Base-by-base conservation (phyloP, 37 sponge, comb jelly and placozoan species). In the Spongilla lacustris region DNA sequence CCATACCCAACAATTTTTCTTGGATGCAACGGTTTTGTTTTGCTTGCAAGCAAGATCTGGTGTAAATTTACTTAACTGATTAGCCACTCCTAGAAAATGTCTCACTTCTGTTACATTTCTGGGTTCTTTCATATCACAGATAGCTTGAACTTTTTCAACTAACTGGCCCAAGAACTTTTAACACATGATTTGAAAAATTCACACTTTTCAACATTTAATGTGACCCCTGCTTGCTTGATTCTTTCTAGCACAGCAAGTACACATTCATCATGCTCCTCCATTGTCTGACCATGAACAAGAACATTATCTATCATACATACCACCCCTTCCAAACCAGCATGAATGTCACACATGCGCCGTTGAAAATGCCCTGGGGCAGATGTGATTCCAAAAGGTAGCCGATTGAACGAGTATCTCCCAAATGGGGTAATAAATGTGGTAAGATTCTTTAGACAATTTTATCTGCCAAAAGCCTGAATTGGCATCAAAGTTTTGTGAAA, bases 21-120 rank as follows among this genome's bases (percentile, higher is more conserved):
- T 82, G 48, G 14, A 28, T 69, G 13, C 29, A 82, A 34, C 0
- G 80, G 83, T 29, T 73, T 71, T 14, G 78, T 84, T 26, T 66
- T 75, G 28, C 71, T 67, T n/a, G n/a, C n/a, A n/a, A 12, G 67
- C 83, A 23, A 88, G 37, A 68, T 84, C 36, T 9, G 89, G 83
- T 23, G 81, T 75, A 25, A 88, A 88, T 35, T 88, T 88, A 12
- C 76, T 79, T 2, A 88, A 50, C 46, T 84, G 83, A 70, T 88
- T 88, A 19, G 70, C 50, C 83, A 84, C 83, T 29, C 89, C 89
- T 41, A 88, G 41, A 24, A 88, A 58, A 26, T 37, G 6, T 17
- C 68, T 66, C 0, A 88, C 46, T 75, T 74, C 89, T 49, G 76
- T 71, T 30, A 11, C 76, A 31, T 29, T 19, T 50, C 32, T 68